Evolutionary conservation across 2,888 invertebrate species (phyloP), one percentile per base, ranked within the genome.

Genomic region (Drosophila rubida): DNA sequence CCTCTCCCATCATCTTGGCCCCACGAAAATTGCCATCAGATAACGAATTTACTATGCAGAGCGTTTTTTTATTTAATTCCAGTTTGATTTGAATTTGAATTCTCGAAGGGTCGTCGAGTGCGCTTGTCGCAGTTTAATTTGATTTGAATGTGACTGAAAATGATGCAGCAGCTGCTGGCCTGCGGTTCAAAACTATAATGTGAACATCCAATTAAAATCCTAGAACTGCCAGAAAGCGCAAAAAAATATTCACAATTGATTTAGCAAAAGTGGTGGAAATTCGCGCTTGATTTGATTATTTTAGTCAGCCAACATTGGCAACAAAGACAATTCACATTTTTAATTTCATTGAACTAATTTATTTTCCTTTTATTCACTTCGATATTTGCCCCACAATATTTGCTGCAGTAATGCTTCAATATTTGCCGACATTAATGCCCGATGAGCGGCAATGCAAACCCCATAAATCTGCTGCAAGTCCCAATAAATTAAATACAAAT

Each of bases 401-500:
- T 39, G 49, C 30, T 22, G 13, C 8, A 6, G 32, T 51, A 65
- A 78, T 61, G 61, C 67, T 66, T 51, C 59, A 78, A 78, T 72
- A 85, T 74, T 63, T 66, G 45, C 32, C 68, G 79, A 81, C 87
- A 75, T 83, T 64, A 86, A 83, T 74, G 83, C 61, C 75, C 78
- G 82, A 80, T 83, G 69, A 80, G 77, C 63, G 68, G 64, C 59
- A 57, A 68, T 55, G 46, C 57, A 50, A 32, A 60, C 41, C 41
- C 63, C 69, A 82, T 82, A 81, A 81, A 81, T 81, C 87, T 72
- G 54, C 32, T 39, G 35, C 44, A 55, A 48, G 61, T 58, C 68
- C 53, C 66, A 84, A 87, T 82, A 82, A 87, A 82, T 87, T 84
- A 84, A 83, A 86, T 71, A 61, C 66, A 84, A 83, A 86, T 71